These are phyloP conservation scores for Sebastolobus altivelis DNA, from an alignment of 2,797 vertebrate genomes.

Conservation along the genomic window DNA sequence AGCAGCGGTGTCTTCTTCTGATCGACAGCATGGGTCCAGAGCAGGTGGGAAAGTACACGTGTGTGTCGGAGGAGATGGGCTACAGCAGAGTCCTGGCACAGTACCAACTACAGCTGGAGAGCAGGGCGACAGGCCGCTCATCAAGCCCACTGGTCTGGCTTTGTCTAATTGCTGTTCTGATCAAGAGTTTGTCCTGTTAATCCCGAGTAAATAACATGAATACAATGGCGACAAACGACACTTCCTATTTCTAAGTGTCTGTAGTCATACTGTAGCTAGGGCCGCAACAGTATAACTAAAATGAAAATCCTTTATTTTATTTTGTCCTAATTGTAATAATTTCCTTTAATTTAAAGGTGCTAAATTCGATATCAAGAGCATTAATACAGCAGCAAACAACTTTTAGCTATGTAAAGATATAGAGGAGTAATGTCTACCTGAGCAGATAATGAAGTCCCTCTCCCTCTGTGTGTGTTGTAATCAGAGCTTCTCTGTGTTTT, in stretches of 20 bases:
- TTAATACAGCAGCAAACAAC: no score
- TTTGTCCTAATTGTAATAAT: background rate
- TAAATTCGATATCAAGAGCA: no score
- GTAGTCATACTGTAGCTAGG: background rate
- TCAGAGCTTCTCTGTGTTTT: no score
- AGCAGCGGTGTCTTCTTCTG: conserved; percentile 62
- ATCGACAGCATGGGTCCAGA: conserved; percentile 63
- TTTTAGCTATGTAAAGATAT: no score
- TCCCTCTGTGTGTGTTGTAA: no score
- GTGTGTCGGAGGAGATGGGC: conserved; percentile 69
- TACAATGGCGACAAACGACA: background rate
- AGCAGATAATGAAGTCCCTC: no score
- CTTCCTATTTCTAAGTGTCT: background rate
- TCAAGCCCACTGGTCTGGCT: conserved; percentile 19
- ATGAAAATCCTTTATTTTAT: background rate
- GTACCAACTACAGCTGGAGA: conserved; percentile 33
- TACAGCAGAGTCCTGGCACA: conserved; percentile 18
- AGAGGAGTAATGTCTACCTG: no score
- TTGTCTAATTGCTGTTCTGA: conserved; percentile 43
- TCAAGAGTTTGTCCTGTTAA: conserved; percentile 31
- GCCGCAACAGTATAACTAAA: background rate
- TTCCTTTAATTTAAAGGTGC: background rate
- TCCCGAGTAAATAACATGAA: background rate
- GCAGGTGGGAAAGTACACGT: conserved; percentile 64
- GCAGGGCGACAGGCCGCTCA: background rate